Conservation (phyloP, 2,797 vertebrate species). For the Agapornis canus region DNA sequence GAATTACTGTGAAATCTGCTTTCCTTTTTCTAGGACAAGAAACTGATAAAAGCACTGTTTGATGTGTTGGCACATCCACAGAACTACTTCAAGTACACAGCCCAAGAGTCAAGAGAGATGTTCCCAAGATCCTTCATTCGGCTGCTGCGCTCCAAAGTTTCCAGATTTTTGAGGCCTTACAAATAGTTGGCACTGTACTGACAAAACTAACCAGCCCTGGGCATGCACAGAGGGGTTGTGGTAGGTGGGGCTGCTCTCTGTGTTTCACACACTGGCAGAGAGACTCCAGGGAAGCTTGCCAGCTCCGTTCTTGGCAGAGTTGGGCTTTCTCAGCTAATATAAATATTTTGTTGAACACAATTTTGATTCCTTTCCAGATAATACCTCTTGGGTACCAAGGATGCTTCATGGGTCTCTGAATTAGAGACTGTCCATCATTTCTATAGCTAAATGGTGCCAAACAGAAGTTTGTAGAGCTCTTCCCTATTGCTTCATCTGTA, state of each 20-base stretch:
- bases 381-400: constrained; percentile 19
- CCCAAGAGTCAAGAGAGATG: constrained; percentile 97
- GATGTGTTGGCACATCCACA: constrained; percentile 97
- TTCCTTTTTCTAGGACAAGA: constrained; percentile 90
- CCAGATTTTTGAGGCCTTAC: constrained; percentile 95
- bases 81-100: constrained; percentile 99
- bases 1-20: constrained; percentile 6
- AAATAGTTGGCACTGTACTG: constrained; percentile 63
- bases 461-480: constrained; percentile 27
- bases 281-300: not conserved
- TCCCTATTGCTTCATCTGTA: not conserved
- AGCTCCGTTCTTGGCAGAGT: constrained; percentile 54
- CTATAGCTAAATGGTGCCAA: not conserved
- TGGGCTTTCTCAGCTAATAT: constrained; percentile 68
- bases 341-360: constrained; percentile 73
- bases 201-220: not conserved
- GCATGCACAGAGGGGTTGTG: constrained; percentile 4
- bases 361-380: constrained; percentile 68
- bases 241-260: constrained; percentile 26
- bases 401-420: not conserved
- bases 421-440: not conserved
- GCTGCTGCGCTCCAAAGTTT: constrained; percentile 94
- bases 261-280: constrained; percentile 33
- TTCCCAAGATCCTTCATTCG: constrained; percentile 98
- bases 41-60: constrained; percentile 96